These are phyloP conservation scores for Syrmaticus mikado DNA, from an alignment of 2,113 vertebrate genomes.

Conservation along the genomic window DNA sequence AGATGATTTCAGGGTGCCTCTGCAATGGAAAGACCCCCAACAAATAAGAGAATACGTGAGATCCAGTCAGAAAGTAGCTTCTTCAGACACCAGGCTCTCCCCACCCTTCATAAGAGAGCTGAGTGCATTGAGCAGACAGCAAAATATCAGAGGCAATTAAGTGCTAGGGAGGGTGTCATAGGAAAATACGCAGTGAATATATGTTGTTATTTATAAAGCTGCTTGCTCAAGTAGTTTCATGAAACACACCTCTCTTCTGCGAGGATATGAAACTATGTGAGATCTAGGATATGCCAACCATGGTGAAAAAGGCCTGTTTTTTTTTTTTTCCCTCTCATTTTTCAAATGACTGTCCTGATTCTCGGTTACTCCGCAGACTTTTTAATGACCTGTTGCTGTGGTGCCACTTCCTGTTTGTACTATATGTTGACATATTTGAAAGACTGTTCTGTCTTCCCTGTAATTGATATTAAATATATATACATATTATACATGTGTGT, in stretches of 20 bases:
- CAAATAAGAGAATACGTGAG: neutral
- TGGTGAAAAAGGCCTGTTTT: neutral
- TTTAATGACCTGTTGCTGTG: conserved; percentile 54
- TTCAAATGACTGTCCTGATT: conserved; percentile 4
- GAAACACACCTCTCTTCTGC: neutral
- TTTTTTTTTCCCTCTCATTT: neutral
- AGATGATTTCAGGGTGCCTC: neutral
- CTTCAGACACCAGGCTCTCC: neutral
- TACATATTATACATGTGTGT: neutral
- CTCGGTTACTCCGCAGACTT: neutral
- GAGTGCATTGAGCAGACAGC: fast-evolving
- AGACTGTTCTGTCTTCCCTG: conserved; percentile 37
- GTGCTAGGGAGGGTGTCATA: neutral
- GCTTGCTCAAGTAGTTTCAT: neutral
- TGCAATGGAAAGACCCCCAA: neutral
- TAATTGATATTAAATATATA: conserved; percentile 1
- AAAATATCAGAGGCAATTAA: neutral
- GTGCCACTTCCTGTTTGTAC: conserved; percentile 45
- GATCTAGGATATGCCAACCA: neutral
- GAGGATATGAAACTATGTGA: neutral
- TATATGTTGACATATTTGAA: conserved; percentile 36
- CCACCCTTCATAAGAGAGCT: neutral
- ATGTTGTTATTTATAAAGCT: neutral
- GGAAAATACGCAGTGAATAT: neutral
- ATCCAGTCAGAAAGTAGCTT: neutral